Percentiles rank a stretch among this genome's conserved stretches.
phyloP scores from a whole-genome alignment of 2,113 vertebrate species.

The Hippocampus mohnikei region DNA sequence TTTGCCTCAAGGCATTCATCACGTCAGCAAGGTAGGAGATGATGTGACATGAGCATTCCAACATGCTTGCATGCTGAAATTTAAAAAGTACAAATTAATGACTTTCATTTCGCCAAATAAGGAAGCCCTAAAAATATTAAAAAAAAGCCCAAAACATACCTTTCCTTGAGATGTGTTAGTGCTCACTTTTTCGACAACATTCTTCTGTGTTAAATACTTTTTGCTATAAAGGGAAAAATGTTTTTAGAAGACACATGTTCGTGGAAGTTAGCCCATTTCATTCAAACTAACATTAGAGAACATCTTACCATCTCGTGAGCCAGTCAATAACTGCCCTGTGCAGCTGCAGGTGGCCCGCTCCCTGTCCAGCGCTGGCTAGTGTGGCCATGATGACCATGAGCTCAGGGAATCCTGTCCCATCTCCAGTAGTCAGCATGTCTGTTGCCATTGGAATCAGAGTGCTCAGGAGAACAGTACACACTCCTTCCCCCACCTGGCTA shows the following conservation, averaged over 20 bases:
- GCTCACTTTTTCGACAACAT: constrained; percentile 97
- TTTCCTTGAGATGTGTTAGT: constrained; percentile 93
- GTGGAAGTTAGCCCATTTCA: background rate
- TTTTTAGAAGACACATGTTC: background rate
- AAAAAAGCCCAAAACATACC: constrained; percentile 66
- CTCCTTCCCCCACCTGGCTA: constrained; percentile 98
- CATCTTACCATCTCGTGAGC: constrained; percentile 91
- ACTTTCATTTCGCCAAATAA: background rate
- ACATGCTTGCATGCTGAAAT: constrained; percentile 84
- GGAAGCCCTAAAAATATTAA: background rate
- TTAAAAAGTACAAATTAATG: background rate
- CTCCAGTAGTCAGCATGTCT: constrained; percentile 91
- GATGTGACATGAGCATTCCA: constrained; percentile 95
- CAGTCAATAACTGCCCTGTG: constrained; percentile 93
- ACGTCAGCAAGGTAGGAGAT: constrained; percentile 96
- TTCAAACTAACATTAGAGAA: background rate
- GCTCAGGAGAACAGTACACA: constrained; percentile 92
- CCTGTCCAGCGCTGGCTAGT: constrained; percentile 91
- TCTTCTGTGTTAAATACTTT: constrained; percentile 97
- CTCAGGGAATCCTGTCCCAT: constrained; percentile 94
- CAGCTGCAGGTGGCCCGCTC: constrained; percentile 93
- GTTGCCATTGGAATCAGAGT: constrained; percentile 97
- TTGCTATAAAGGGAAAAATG: constrained; percentile 76
- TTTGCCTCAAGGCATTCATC: constrained; percentile 90
- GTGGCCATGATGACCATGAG: constrained; percentile 99